Conservation (phyloP, 2,888 invertebrate species). For the Caenorhabditis zanzibari region DNA sequence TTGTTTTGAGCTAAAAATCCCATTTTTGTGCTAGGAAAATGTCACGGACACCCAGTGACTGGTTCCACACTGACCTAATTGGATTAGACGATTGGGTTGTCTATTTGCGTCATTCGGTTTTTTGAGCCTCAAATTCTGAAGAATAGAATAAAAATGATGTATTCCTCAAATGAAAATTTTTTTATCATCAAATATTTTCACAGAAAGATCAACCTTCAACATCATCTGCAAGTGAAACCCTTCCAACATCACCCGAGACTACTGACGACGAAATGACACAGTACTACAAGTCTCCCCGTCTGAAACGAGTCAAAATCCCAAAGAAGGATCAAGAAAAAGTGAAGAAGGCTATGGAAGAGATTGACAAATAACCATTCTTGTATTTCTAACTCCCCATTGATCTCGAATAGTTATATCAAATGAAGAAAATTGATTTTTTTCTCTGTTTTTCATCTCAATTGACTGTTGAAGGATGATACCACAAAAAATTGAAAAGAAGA, state of each 20-base stretch:
- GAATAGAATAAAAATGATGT: conserved; percentile 1
- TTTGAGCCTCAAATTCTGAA: conserved; percentile 4
- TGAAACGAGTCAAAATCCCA: conserved; percentile 48
- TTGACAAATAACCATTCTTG: background rate
- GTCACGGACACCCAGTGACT: conserved; percentile 1
- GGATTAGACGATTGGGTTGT: conserved; percentile 1
- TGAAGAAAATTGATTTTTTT: background rate
- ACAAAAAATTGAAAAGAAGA: background rate
- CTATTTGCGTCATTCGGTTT: conserved; percentile 42
- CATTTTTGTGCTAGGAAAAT: conserved; percentile 13
- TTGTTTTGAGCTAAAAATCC: conserved; percentile 21
- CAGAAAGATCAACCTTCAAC: too few relatives aligned
- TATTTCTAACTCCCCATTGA: background rate
- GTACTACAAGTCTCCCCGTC: too few relatives aligned
- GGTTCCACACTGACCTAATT: conserved; percentile 1
- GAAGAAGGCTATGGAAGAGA: conserved; percentile 13
- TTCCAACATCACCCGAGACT: background rate
- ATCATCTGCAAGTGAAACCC: too few relatives aligned
- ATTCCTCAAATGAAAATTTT: too few relatives aligned
- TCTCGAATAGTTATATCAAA: too few relatives aligned
- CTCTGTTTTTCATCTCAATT: background rate
- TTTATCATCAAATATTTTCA: too few relatives aligned
- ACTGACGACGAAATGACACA: too few relatives aligned
- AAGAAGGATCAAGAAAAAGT: conserved; percentile 34
- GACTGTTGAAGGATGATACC: background rate